Base-by-base conservation (phyloP, 35 echinoderm and acorn worm genomes). In the Strongylocentrotus purpuratus region DNA sequence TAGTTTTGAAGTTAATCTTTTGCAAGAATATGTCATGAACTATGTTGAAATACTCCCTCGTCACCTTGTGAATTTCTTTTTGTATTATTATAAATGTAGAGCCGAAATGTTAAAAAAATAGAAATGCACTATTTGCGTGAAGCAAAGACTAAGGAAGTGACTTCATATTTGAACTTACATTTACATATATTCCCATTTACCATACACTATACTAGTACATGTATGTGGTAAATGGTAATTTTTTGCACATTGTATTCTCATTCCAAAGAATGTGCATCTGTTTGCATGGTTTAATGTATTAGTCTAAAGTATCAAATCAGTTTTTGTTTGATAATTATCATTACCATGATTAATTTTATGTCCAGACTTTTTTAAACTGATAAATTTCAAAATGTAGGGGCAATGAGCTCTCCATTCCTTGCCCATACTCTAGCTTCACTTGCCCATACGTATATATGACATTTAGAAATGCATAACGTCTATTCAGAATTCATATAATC, bases 41-140 rank as follows among this genome's bases (percentile, higher is more conserved):
- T 78, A 78, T 78, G 18, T 78, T 78, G 65, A 31, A 78, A 78
- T 78, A 78, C 65, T 28, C 20, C 7, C 3, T 5, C n/a, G 65
- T 78, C 65, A 78, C 65, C 65, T 78, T 78, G 65, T 78, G 22
- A 78, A 78, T n/a, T 78, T 78, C 28, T n/a, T 78, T 78, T n/a
- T 78, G 61, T 78, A 78, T 78, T 78, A 22, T 78, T 78, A n/a
- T 59, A 17, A 41, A 41, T 55, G 18, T 78, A n/a, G 22, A 70
- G 61, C 22, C 1, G 22, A 59, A 65, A 70, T 0, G 2, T 70
- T 70, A 50, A 50, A 50, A 50, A 50, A 50, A 50, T 50, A 50
- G 48, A 50, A 50, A 50, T 50, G 48, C 6, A 50, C 48, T 50
- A 50, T 50, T 50, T 50, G 48, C 48, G 6, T 13, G 48, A 50